Base-by-base conservation (phyloP, 2,797 vertebrate genomes). In the Coilia nasus region DNA sequence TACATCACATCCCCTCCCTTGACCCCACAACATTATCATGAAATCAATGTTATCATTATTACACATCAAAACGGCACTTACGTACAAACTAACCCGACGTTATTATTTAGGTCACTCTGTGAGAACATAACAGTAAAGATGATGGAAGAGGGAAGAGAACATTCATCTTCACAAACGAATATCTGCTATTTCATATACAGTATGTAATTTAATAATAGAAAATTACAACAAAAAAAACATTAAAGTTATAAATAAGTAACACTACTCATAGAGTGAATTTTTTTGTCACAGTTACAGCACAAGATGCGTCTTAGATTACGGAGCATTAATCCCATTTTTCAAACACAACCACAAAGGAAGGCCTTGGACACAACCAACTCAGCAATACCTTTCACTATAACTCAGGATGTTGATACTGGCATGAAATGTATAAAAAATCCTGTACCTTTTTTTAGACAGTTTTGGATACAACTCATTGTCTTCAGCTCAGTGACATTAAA, bases 321-420 rank as follows among this genome's bases (percentile, higher is more conserved):
- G 71, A 44, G 17, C 6, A 6, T 10, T 78, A 78, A 78, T 78
- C 35, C 35, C 71, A 78, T 31, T 11, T 5, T 35, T 2, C 5
- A 78, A 35, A 78, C 71, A 7, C 64, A 31, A 35, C 28, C 64
- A 19, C 28, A 35, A 71, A 71, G 14, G 6, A 78, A 44, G 71
- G 6, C 19, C 67, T 75, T 35, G 31, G 31, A 78, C 71, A 78
- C 5, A 78, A 41, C 9, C 6, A 86, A 93, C 94, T 92, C 90
- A 94, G 93, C 28, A 17, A 19, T 9, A 78, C 19, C 17, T 17
- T 71, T 35, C 15, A 31, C 62, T 67, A 14, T 35, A 0, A 31
- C 64, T 71, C 64, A 35, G 28, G 89, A 88, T 83, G 89, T 90
- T 87, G n/a, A 86, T 12, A 67, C 14, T 35, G 15, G 19, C 4